Conservation (phyloP, 35 echinoderm and acorn worm genomes). For the Strongylocentrotus purpuratus region DNA sequence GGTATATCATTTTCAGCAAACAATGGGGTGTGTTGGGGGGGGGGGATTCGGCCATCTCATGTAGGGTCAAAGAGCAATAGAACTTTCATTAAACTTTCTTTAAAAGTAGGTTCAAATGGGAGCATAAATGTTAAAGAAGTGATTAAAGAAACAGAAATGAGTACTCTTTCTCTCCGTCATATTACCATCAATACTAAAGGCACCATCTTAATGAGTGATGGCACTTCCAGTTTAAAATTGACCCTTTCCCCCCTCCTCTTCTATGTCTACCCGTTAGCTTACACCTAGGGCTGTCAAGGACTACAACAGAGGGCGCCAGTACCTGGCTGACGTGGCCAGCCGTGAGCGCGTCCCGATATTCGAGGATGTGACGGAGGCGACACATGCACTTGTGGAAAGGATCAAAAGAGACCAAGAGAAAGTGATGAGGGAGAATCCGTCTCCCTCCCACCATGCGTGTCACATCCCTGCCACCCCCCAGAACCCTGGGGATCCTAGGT, state of each 20-base stretch:
- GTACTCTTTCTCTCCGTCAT: no score
- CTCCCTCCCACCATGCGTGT: not conserved
- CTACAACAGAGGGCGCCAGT: conserved; percentile 89
- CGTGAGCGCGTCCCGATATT: conserved; percentile 83
- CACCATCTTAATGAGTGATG: no score
- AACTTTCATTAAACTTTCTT: no score
- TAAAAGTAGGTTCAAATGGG: no score
- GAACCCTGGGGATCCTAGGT: not conserved
- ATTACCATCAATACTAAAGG: no score
- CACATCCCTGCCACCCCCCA: not conserved
- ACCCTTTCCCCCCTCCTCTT: not conserved
- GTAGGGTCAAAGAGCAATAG: no score
- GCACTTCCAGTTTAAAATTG: not conserved
- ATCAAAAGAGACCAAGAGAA: conserved; percentile 66
- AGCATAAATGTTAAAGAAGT: no score
- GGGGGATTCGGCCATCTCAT: no score
- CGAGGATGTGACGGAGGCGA: conserved; percentile 74
- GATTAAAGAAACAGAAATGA: no score
- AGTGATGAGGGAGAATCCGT: conserved; percentile 29
- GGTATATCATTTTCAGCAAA: no score
- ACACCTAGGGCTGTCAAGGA: conserved; percentile 82
- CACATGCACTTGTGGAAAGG: conserved; percentile 65
- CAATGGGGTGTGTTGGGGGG: no score
- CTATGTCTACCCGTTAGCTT: conserved; percentile 50
- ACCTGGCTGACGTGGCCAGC: conserved; percentile 85